phyloP scores from a whole-genome alignment of 2,797 vertebrate species.

The Rhodeus uyekii region DNA sequence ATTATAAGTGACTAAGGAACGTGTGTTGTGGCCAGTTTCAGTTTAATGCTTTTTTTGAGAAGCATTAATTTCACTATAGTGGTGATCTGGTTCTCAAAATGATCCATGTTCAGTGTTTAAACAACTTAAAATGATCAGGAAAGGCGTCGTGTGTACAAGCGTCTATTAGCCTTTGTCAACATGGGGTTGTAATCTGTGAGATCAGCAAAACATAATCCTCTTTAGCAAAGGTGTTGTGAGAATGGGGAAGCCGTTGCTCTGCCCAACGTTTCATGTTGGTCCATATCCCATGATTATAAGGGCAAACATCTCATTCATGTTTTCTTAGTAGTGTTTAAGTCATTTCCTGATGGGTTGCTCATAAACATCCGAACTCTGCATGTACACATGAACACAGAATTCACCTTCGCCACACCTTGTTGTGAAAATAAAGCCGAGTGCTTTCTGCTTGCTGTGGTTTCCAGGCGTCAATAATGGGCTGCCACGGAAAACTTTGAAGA shows the following conservation, averaged over 20 bases:
- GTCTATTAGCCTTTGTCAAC: constrained; percentile 54
- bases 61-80: background rate
- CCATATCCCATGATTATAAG: background rate
- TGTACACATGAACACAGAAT: background rate
- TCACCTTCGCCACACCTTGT: constrained; percentile 14
- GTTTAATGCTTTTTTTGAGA: no score
- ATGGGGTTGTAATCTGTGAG: constrained; percentile 68
- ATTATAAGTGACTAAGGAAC: background rate
- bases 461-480: constrained; percentile 7
- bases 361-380: background rate
- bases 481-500: background rate
- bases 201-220: constrained; percentile 78
- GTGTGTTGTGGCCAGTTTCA: background rate
- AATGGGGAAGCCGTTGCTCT: constrained; percentile 4
- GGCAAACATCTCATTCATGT: background rate
- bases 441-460: constrained; percentile 13
- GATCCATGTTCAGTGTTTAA: background rate
- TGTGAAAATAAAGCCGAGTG: background rate
- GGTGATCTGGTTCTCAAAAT: background rate
- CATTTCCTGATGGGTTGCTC: background rate
- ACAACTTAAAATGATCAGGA: constrained; percentile 2
- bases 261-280: background rate
- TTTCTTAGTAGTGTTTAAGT: constrained; percentile 13
- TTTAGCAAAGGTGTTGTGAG: constrained; percentile 59
- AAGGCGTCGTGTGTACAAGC: background rate